Percentiles rank a stretch among this genome's conserved stretches.
phyloP scores from a whole-genome alignment of 1,140 invertebrate genomes.

The Musca domestica region DNA sequence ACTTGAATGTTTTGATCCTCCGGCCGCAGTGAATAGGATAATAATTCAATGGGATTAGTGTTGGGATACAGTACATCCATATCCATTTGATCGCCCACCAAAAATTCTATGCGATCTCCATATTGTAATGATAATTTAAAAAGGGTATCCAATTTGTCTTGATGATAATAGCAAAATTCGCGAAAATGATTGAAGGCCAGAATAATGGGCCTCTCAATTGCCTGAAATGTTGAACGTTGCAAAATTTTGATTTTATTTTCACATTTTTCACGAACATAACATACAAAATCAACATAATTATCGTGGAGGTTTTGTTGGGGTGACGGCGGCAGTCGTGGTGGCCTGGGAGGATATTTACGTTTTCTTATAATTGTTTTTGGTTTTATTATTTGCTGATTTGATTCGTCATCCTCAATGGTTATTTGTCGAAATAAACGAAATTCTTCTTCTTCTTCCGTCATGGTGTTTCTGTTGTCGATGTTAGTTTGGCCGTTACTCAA shows the following conservation, averaged over 20 bases:
- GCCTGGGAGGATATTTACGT: no score
- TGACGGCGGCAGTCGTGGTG: background rate
- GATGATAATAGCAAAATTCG: background rate
- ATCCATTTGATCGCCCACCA: background rate
- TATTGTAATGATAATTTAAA: background rate
- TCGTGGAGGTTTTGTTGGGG: background rate
- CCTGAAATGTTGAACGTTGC: background rate
- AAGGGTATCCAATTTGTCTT: background rate
- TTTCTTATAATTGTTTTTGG: no score
- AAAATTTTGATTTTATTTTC: conserved; percentile 3
- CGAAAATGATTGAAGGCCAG: conserved; percentile 9
- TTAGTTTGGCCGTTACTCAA: no score
- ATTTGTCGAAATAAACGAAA: no score
- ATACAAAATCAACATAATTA: background rate
- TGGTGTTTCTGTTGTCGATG: no score
- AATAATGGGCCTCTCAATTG: background rate
- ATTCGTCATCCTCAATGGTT: no score
- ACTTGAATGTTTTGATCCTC: conserved; percentile 6
- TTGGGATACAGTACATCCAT: background rate
- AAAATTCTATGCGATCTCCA: background rate
- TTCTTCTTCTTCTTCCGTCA: no score
- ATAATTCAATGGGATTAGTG: background rate
- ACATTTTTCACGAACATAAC: background rate
- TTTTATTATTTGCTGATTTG: no score
- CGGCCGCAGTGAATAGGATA: background rate